Conservation (phyloP, 2,113 vertebrate species). For the Halcyon malimbica region DNA sequence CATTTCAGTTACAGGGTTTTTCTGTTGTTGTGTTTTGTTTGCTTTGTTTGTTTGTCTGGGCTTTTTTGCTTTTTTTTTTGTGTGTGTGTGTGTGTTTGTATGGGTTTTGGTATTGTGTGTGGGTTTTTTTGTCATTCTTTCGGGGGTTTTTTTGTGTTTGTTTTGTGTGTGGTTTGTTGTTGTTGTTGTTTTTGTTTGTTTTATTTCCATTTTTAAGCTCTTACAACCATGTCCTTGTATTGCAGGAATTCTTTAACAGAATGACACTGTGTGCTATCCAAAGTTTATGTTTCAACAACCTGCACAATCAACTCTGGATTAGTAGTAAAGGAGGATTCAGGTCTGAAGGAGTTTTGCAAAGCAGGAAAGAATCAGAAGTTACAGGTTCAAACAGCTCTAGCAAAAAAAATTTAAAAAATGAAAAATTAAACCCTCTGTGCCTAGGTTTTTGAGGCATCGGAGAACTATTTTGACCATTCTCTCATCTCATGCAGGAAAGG, state of each 20-base stretch:
- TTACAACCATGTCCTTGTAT: background rate
- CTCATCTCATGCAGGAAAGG: background rate
- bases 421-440: background rate
- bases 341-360: background rate
- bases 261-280: background rate
- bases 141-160: no score
- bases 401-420: background rate
- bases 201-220: background rate
- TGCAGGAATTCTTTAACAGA: background rate
- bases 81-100: no score
- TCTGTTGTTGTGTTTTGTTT: no score
- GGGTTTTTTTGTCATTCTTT: no score
- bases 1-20: background rate
- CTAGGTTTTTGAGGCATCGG: no score
- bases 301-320: background rate
- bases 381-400: background rate
- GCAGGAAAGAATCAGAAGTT: background rate
- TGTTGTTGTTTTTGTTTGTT: background rate
- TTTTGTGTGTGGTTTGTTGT: no score
- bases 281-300: background rate
- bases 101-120: no score
- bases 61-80: no score
- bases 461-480: no score
- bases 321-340: background rate
- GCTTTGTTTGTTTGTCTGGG: no score